Conservation (phyloP, 2,888 invertebrate genomes). For the Machimus atricapillus region DNA sequence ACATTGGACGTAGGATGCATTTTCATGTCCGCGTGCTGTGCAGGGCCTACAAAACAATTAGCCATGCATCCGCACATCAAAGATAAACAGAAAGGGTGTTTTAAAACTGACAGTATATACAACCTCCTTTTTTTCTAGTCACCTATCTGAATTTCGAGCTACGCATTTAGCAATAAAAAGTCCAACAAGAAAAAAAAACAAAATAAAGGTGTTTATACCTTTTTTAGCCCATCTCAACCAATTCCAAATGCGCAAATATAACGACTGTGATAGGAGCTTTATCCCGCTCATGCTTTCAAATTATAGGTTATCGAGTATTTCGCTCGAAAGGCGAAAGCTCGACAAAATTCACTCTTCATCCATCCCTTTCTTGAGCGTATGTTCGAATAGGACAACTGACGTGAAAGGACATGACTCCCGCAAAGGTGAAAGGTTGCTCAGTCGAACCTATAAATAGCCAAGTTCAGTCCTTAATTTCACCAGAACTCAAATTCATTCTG, state of each 20-base stretch:
- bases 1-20: neutral
- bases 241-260: constrained; percentile 1
- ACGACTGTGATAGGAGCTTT: constrained; percentile 1
- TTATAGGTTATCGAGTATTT: neutral
- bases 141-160: neutral
- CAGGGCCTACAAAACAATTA: neutral
- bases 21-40: no score
- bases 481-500: neutral
- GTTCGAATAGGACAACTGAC: neutral
- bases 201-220: neutral
- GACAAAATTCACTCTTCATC: neutral
- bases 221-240: neutral
- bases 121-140: neutral
- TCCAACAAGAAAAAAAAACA: neutral
- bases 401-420: constrained; percentile 14
- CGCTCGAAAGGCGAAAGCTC: constrained; percentile 1
- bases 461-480: constrained; percentile 21
- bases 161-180: neutral
- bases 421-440: constrained; percentile 29
- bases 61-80: neutral
- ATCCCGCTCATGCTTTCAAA: constrained; percentile 1
- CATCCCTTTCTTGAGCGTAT: neutral
- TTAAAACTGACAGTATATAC: neutral
- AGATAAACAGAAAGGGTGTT: neutral
- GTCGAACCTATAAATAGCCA: constrained; percentile 29